Percentiles rank a stretch among this genome's conserved stretches.
phyloP scores from a whole-genome alignment of 2,888 invertebrate species.

The Erynnis tages region DNA sequence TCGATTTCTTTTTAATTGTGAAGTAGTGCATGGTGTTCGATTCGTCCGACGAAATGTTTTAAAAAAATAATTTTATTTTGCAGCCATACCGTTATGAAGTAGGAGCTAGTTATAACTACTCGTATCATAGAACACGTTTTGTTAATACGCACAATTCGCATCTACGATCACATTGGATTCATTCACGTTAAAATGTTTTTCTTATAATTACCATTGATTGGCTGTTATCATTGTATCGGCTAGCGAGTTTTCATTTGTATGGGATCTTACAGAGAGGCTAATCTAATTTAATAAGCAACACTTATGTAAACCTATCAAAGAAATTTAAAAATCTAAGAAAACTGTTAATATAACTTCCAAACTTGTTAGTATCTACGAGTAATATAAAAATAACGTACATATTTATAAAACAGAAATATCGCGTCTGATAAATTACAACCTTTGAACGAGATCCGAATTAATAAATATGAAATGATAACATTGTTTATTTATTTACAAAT shows the following conservation, averaged over 20 bases:
- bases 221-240: conserved; percentile 6
- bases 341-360: too few species aligned
- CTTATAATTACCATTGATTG: not conserved
- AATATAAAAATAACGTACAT: too few species aligned
- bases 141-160: conserved; percentile 11
- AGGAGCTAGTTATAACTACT: conserved; percentile 8
- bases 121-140: conserved; percentile 14
- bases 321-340: too few species aligned
- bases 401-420: too few species aligned
- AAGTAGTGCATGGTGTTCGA: conserved; percentile 21
- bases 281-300: conserved; percentile 4
- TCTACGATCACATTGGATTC: not conserved
- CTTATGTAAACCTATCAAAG: too few species aligned
- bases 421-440: too few species aligned
- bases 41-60: not conserved
- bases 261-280: conserved; percentile 16
- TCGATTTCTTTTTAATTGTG: not conserved
- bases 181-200: not conserved
- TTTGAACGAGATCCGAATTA: too few species aligned
- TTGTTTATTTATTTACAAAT: too few species aligned
- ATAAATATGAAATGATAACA: too few species aligned
- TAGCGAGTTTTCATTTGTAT: conserved; percentile 4
- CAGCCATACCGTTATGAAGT: conserved; percentile 20
- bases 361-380: too few species aligned
- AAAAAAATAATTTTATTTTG: conserved; percentile 10